Base-by-base conservation (phyloP, 2,888 invertebrate species). In the Julus scanicus region DNA sequence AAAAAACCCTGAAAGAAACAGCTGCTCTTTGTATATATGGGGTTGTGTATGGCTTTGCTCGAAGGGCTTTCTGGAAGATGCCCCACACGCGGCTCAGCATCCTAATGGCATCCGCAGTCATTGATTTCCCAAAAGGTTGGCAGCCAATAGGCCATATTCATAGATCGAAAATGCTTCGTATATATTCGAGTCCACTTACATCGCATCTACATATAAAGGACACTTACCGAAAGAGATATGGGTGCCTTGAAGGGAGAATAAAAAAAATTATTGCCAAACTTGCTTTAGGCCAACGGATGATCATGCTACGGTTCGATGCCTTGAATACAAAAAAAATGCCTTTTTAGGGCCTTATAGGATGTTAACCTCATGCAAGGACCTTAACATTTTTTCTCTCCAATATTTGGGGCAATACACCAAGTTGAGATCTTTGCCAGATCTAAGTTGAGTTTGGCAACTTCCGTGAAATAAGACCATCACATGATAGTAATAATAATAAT, bases 131-230 rank as follows among this genome's bases (percentile, higher is more conserved):
- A n/a, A 57, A 17, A 57, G 57, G 57, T 57, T 57, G 57, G 57
- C 57, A 57, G 57, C 57, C 57, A 57, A 57, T 57, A 57, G 57
- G 57, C 57, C 57, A 57, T 57, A 57, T 57, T 57, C 57, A 57
- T 57, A 57, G 57, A 57, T 57, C 57, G 57, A 57, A 57, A 57
- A 57, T 57, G 57, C 57, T 57, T 57, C 17, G n/a, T n/a, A 57
- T 17, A 57, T 57, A 57, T 57, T 57, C 57, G 17, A 57, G 57
- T 57, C 57, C 57, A 57, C 57, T 57, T 57, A 57, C n/a, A 57
- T 57, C 17, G 57, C 57, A 57, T 57, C 57, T 57, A 57, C 57
- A 57, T 57, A 57, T 57, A 57, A 57, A 57, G 57, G 57, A 17
- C 57, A 57, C 57, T 57, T 57, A n/a, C n/a, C 57, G 17, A 17